These are phyloP conservation scores for Watsonalla cultraria DNA, from an alignment of 2,888 invertebrate genomes.

Conservation along the genomic window DNA sequence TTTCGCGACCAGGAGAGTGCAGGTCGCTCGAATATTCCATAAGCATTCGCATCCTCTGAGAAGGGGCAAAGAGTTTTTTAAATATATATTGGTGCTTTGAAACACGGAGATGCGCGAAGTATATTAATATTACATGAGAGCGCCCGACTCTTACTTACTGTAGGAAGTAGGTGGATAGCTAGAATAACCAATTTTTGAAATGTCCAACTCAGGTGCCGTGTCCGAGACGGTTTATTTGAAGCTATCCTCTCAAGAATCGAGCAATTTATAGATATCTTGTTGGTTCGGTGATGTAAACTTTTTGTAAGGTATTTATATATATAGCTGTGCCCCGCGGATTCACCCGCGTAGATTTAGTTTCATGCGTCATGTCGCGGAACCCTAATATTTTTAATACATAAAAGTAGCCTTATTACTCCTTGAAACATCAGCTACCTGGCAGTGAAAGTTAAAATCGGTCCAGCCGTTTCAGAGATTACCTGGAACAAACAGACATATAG, in stretches of 20 bases:
- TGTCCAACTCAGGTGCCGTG: slow-evolving; percentile 20
- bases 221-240: slow-evolving; percentile 3
- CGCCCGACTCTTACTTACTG: slow-evolving; percentile 7
- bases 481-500: too few species aligned
- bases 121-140: slow-evolving; percentile 48
- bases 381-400: too few species aligned
- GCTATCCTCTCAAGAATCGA: not conserved
- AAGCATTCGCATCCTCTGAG: slow-evolving; percentile 8
- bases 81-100: slow-evolving; percentile 44
- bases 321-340: not conserved
- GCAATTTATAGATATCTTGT: too few species aligned
- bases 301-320: not conserved
- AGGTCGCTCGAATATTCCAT: slow-evolving; percentile 20
- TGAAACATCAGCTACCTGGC: too few species aligned
- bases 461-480: too few species aligned
- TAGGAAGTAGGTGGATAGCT: slow-evolving; percentile 25
- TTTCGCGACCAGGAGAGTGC: too few species aligned
- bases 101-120: slow-evolving; percentile 21
- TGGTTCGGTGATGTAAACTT: not conserved
- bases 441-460: too few species aligned
- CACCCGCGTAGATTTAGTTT: too few species aligned
- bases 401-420: too few species aligned
- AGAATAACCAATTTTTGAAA: slow-evolving; percentile 44
- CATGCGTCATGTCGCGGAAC: too few species aligned
- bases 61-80: slow-evolving; percentile 24